Percentiles rank a stretch among this genome's conserved stretches.
These are phyloP conservation scores for Bettongia penicillata DNA, from an alignment of 2,113 vertebrate genomes.

Conservation along the genomic window DNA sequence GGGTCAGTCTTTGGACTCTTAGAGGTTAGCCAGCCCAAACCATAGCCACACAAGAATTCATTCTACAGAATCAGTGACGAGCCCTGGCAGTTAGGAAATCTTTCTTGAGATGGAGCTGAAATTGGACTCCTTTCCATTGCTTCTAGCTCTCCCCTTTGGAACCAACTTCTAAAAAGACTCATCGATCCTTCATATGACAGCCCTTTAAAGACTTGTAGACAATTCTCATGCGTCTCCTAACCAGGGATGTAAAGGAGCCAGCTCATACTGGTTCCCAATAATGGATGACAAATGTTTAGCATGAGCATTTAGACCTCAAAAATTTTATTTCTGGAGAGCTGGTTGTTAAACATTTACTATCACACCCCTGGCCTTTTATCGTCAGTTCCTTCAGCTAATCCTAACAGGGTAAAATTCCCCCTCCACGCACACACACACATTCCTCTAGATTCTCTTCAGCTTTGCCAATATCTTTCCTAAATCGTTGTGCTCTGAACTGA, in stretches of 20 bases:
- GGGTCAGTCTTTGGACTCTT: neutral
- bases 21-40: neutral
- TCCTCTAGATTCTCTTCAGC: neutral
- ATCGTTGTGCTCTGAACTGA: neutral
- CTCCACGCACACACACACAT: neutral
- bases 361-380: neutral
- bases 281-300: neutral
- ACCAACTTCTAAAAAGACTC: neutral
- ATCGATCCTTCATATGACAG: neutral
- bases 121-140: neutral
- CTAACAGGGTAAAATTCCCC: neutral
- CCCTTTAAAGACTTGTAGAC: neutral
- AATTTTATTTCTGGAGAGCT: neutral
- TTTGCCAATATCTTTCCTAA: neutral
- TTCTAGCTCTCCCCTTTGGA: neutral
- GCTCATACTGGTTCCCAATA: neutral
- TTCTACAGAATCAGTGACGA: neutral
- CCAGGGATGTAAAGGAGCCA: neutral
- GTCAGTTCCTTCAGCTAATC: neutral
- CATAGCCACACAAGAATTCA: neutral
- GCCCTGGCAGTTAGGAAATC: neutral
- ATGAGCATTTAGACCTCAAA: neutral
- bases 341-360: neutral
- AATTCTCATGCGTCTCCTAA: neutral
- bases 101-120: neutral